Conservation (phyloP, 1,140 invertebrate genomes). For the Luehdorfia chinensis region DNA sequence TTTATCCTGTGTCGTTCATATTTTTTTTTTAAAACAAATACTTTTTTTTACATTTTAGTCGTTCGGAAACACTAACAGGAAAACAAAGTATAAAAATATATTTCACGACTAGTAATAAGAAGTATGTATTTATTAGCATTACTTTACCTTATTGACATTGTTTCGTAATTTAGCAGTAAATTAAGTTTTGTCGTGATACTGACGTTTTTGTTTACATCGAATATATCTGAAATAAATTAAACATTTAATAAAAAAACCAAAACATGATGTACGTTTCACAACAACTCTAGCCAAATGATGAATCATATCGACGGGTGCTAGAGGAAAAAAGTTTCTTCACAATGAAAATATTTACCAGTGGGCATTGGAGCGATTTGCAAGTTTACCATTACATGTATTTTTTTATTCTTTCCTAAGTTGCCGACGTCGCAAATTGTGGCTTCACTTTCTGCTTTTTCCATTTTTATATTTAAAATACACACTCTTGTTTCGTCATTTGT, state of each 20-base stretch:
- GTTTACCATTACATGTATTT: constrained; percentile 20
- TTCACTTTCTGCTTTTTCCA: not conserved
- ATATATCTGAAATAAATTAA: not conserved
- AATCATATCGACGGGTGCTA: no score
- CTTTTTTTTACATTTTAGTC: no score
- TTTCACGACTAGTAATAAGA: no score
- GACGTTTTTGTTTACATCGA: not conserved
- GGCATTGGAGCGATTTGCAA: constrained; percentile 16
- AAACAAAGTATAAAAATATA: no score
- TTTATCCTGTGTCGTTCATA: no score
- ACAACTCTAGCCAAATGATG: no score
- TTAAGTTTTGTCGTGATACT: not conserved
- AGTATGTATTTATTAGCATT: no score
- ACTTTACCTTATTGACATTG: not conserved
- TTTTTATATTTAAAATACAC: not conserved
- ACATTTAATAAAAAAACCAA: no score
- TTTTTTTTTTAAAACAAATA: no score
- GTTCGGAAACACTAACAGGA: no score
- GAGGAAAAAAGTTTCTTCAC: no score
- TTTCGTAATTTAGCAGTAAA: constrained; percentile 3
- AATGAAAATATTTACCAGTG: constrained; percentile 32
- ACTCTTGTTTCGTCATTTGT: not conserved
- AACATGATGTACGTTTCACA: no score
- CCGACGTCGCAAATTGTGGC: not conserved
- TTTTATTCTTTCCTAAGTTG: constrained; percentile 6